Evolutionary conservation across 2,113 vertebrate species (phyloP).

Genomic region (Hypocryptadius cinnamomeus): DNA sequence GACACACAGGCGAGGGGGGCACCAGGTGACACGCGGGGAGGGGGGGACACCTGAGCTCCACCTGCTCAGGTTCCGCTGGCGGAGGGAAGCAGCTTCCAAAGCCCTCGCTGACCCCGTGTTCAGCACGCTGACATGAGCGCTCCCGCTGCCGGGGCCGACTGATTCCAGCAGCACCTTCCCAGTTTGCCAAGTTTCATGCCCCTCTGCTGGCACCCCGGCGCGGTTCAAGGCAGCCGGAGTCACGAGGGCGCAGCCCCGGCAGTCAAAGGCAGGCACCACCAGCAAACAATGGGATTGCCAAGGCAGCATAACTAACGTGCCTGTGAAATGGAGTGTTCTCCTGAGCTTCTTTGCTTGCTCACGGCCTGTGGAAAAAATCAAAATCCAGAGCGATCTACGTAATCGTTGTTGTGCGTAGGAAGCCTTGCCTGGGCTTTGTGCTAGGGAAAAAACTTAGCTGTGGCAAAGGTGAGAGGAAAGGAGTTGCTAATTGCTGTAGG

Average conservation of each 20-base stretch:
- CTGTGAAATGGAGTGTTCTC: background rate
- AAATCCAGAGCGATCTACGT: background rate
- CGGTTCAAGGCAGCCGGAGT: background rate
- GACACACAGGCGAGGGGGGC: fast-evolving
- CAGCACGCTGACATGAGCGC: background rate
- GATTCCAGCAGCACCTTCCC: background rate
- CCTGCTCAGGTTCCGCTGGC: fast-evolving
- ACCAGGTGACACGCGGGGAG: fast-evolving
- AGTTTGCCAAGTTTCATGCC: background rate
- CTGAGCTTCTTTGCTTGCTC: slow-evolving; percentile 20
- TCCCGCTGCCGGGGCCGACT: background rate
- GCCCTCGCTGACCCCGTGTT: background rate
- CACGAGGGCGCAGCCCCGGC: background rate
- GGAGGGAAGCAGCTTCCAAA: background rate
- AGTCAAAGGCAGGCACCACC: background rate
- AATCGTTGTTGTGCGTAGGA: slow-evolving; percentile 1
- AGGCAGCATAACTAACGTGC: slow-evolving; percentile 26
- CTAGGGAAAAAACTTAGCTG: slow-evolving; percentile 5
- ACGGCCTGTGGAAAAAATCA: background rate
- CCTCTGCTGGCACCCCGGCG: background rate
- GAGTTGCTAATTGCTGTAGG: slow-evolving; percentile 27
- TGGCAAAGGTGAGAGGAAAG: slow-evolving; percentile 46
- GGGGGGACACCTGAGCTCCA: background rate
- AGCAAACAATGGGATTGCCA: slow-evolving; percentile 46
- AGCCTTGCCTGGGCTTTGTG: slow-evolving; percentile 46